Evolutionary conservation across 1,140 invertebrate species (phyloP).

Genomic region (Zeugodacus cucurbitae): DNA sequence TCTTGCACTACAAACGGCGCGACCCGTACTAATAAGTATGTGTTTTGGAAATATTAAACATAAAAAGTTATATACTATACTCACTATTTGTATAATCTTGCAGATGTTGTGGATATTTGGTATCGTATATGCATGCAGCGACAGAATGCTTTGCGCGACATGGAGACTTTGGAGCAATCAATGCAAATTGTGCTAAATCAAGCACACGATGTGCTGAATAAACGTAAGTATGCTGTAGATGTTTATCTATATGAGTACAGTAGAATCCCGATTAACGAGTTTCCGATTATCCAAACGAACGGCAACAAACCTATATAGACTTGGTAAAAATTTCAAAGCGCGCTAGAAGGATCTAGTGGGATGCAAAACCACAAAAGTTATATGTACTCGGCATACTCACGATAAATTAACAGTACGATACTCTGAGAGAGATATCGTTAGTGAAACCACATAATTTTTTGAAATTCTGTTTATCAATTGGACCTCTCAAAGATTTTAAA

Average conservation of each 20-base stretch:
- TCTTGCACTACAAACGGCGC: slow-evolving; percentile 57
- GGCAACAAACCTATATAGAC: no score
- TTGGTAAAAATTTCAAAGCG: no score
- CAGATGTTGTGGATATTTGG: slow-evolving; percentile 65
- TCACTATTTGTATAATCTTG: background rate
- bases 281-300: no score
- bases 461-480: no score
- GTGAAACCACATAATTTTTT: no score
- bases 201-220: slow-evolving; percentile 63
- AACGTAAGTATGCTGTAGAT: slow-evolving; percentile 50
- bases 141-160: slow-evolving; percentile 59
- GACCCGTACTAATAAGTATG: slow-evolving; percentile 62
- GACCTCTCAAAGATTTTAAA: no score
- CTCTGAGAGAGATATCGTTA: no score
- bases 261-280: no score
- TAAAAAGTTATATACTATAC: background rate
- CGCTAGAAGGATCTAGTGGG: no score
- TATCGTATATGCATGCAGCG: slow-evolving; percentile 62
- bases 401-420: no score
- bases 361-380: no score
- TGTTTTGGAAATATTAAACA: background rate
- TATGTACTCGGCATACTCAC: no score
- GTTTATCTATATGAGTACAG: background rate
- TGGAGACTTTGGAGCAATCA: slow-evolving; percentile 58
- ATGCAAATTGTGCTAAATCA: slow-evolving; percentile 63